Conservation (phyloP, 2,888 invertebrate species). For the Erebia aethiops region DNA sequence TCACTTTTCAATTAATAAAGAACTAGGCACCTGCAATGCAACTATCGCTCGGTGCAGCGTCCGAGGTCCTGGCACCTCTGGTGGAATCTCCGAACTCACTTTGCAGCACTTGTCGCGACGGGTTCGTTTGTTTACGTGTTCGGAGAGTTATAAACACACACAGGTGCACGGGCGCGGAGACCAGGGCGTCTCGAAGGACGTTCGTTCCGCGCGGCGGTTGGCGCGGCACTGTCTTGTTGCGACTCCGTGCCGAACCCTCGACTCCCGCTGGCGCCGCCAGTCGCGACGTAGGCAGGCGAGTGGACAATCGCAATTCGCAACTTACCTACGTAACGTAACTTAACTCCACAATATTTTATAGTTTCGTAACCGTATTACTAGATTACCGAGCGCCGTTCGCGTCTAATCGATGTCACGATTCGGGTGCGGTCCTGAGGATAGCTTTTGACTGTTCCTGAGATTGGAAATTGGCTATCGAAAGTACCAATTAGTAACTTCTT, state of each 20-base stretch:
- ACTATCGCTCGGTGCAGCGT: slow-evolving; percentile 63
- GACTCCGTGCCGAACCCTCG: neutral
- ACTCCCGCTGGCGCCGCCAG: slow-evolving; percentile 29
- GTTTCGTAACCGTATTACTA: slow-evolving; percentile 78
- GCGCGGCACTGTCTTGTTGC: slow-evolving; percentile 53
- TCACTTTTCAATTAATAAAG: slow-evolving; percentile 82
- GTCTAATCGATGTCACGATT: slow-evolving; percentile 77
- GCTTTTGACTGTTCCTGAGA: slow-evolving; percentile 29
- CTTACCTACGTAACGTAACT: slow-evolving; percentile 73
- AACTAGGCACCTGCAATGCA: slow-evolving; percentile 78
- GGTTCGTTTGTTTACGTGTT: slow-evolving; percentile 72
- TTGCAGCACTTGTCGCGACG: slow-evolving; percentile 56
- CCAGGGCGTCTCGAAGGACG: slow-evolving; percentile 44
- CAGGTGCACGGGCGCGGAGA: slow-evolving; percentile 58
- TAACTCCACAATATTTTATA: slow-evolving; percentile 79
- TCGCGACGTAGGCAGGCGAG: slow-evolving; percentile 46
- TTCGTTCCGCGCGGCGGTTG: slow-evolving; percentile 49
- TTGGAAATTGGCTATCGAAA: slow-evolving; percentile 33
- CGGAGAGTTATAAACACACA: slow-evolving; percentile 64
- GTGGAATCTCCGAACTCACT: slow-evolving; percentile 56
- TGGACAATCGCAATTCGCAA: slow-evolving; percentile 71
- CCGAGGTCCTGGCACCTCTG: slow-evolving; percentile 51
- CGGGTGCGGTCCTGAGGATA: slow-evolving; percentile 63
- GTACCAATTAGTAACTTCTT: neutral
- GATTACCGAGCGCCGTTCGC: slow-evolving; percentile 71